Conservation (phyloP, 2,113 vertebrate species). For the Cichladusa arquata region DNA sequence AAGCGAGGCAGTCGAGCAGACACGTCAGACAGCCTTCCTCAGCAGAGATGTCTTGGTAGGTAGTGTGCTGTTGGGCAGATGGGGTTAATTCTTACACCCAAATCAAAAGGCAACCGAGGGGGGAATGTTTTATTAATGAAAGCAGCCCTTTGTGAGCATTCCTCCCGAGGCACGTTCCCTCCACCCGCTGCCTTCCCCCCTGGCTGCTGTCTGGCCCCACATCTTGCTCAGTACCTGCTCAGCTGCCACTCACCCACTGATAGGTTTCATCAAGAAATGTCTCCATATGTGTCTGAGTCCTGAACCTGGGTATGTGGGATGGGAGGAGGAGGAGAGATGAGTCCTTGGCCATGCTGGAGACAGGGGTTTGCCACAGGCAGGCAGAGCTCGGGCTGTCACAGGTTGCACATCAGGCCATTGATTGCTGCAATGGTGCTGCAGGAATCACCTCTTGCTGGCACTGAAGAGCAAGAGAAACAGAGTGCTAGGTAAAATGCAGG, state of each 20-base stretch:
- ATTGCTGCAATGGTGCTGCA: not conserved
- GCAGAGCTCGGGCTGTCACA: not conserved
- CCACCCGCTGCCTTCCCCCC: constrained; percentile 55
- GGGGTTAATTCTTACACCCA: constrained; percentile 70
- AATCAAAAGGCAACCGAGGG: constrained; percentile 65
- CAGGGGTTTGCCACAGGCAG: not conserved
- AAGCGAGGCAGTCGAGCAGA: not conserved
- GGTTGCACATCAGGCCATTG: not conserved
- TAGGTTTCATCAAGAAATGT: constrained; percentile 49
- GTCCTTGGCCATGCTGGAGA: not conserved
- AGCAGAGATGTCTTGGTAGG: constrained; percentile 54
- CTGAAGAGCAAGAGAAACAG: not conserved
- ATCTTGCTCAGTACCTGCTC: constrained; percentile 59
- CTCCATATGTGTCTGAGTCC: constrained; percentile 12
- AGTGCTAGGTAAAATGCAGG: not conserved
- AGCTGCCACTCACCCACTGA: constrained; percentile 58
- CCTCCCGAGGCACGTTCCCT: constrained; percentile 56
- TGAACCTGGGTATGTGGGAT: not conserved
- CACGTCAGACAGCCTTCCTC: constrained; percentile 12
- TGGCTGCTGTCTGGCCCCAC: constrained; percentile 56
- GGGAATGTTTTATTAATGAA: constrained; percentile 72
- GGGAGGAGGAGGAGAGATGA: not conserved
- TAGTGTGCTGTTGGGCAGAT: constrained; percentile 57
- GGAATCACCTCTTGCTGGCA: not conserved
- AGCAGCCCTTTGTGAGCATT: constrained; percentile 68